Evolutionary conservation across 2,797 vertebrate genomes (phyloP).

Genomic region (Anableps anableps): DNA sequence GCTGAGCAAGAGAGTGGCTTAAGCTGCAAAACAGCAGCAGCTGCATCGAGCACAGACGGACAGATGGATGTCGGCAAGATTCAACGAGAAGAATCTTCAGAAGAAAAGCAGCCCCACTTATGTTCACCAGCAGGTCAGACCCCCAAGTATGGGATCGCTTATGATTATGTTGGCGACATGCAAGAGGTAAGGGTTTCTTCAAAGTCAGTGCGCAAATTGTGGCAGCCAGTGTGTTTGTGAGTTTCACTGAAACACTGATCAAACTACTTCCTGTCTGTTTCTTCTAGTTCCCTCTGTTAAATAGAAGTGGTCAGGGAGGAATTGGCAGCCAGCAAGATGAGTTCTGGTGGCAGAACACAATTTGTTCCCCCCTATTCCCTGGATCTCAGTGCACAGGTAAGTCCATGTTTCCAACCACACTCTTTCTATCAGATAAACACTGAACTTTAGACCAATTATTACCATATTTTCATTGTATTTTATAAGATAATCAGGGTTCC

Average conservation of each 20-base stretch:
- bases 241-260: not conserved
- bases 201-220: not conserved
- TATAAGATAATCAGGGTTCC: not conserved
- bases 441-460: not conserved
- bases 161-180: constrained; percentile 84
- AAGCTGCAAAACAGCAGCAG: constrained; percentile 85
- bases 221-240: not conserved
- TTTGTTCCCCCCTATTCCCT: constrained; percentile 93
- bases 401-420: constrained; percentile 8
- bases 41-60: constrained; percentile 77
- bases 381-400: constrained; percentile 95
- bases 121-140: constrained; percentile 84
- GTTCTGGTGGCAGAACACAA: constrained; percentile 96
- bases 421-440: not conserved
- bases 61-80: constrained; percentile 79
- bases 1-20: constrained; percentile 88
- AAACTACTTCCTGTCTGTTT: constrained; percentile 55
- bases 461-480: not conserved
- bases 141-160: constrained; percentile 85
- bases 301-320: constrained; percentile 86
- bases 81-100: constrained; percentile 84
- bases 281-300: constrained; percentile 87
- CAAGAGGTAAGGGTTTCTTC: constrained; percentile 84
- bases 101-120: constrained; percentile 83
- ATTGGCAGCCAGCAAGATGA: constrained; percentile 89